These are phyloP conservation scores for Pelvicachromis taeniatus DNA, from an alignment of 2,113 vertebrate species.

Conservation along the genomic window DNA sequence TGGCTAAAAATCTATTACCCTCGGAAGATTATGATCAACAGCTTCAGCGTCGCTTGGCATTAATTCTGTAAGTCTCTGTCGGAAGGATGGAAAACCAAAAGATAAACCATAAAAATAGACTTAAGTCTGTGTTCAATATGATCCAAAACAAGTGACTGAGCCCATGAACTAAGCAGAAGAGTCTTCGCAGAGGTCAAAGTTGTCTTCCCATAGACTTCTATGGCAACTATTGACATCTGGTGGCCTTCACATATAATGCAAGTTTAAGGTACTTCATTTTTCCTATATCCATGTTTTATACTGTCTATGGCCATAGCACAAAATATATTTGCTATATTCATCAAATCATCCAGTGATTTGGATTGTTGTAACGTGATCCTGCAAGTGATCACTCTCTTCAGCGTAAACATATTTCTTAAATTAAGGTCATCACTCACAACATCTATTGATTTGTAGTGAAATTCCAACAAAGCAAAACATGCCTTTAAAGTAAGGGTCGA, in stretches of 20 bases:
- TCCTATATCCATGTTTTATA: not conserved
- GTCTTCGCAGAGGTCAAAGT: not conserved
- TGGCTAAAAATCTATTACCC: too few relatives aligned
- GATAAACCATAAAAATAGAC: not conserved
- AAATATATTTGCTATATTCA: not conserved
- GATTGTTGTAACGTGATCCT: not conserved
- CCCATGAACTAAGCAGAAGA: not conserved
- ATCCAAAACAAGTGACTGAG: not conserved
- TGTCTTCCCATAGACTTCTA: not conserved
- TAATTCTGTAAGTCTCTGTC: not conserved
- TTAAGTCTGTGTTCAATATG: not conserved
- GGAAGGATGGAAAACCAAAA: not conserved
- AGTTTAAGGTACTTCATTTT: not conserved
- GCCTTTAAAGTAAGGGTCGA: not conserved
- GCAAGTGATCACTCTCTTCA: not conserved
- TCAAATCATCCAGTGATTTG: fast-evolving
- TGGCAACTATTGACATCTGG: not conserved
- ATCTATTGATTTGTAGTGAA: not conserved
- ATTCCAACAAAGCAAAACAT: not conserved
- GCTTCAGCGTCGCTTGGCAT: not conserved
- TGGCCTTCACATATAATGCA: not conserved
- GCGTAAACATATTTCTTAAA: not conserved
- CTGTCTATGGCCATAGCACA: not conserved
- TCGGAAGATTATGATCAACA: not conserved
- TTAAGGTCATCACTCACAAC: not conserved